Base-by-base conservation (phyloP, 2,113 vertebrate genomes). In the Columba janthina region DNA sequence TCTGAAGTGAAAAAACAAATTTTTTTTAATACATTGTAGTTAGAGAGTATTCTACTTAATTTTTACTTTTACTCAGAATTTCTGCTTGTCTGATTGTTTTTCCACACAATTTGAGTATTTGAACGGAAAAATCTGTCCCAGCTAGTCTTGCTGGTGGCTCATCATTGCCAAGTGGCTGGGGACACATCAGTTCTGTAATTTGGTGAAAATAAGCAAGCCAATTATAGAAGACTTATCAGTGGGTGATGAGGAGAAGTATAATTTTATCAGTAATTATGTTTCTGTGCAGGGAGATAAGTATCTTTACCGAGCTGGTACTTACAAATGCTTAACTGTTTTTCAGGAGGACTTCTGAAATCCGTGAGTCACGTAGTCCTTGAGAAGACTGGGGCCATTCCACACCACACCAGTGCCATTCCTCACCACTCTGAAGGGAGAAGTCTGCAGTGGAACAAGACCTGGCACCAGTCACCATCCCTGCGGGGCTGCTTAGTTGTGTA, bases 171-270 rank as follows among this genome's bases (percentile, higher is more conserved):
- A 40, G 58, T 70, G 60, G 12, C 72, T 38, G 36, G 56, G 62
- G 75, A 42, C 32, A 34, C 14, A 46, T 54, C 31, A 51, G 25
- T 80, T 70, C 75, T 88, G 54, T 61, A 62, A 85, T 90, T 62
- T 67, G 85, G 48, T 95, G 81, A 92, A 93, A 93, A 86, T 66
- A 88, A 95, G 40, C 44, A 76, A 65, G 66, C n/a, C 31, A 53
- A 26, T 72, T 76, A 42, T 15, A 24, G 26, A 90, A 61, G 56
- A 83, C 51, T 88, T 80, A 66, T 66, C 64, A 83, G 60, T 86
- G 62, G 74, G 74, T 79, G 75, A 92, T 48, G 46, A 87, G 31
- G 29, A 85, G 42, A 88, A 70, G 22, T 56, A 34, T 50, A n/a
- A 61, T 90, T 91, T 91, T 83, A 67, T 64, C 48, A 81, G 18